These are phyloP conservation scores for Cydia pomonella DNA, from an alignment of 1,140 invertebrate genomes.

Conservation along the genomic window DNA sequence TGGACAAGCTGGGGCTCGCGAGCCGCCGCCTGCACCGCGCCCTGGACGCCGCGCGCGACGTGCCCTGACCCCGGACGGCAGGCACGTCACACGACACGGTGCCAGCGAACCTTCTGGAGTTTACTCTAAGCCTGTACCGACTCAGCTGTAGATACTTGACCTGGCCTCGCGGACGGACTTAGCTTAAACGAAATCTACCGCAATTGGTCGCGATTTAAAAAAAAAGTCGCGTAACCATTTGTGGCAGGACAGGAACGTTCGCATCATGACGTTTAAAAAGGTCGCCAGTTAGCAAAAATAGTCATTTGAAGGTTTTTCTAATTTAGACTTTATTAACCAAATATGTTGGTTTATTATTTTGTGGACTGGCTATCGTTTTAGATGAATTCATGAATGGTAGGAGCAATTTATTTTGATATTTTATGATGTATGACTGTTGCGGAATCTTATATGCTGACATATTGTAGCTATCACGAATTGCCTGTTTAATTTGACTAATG, in stretches of 20 bases:
- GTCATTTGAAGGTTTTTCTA: not conserved
- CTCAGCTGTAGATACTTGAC: too few species aligned
- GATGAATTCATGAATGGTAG: not conserved
- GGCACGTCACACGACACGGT: too few species aligned
- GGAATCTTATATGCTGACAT: conserved; percentile 11
- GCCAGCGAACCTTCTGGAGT: too few species aligned
- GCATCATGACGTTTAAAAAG: not conserved
- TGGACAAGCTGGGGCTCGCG: conserved; percentile 55
- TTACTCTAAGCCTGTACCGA: too few species aligned
- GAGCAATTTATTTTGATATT: not conserved
- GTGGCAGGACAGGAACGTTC: not conserved
- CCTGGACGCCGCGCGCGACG: conserved; percentile 46
- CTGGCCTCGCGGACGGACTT: too few species aligned
- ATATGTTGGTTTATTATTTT: not conserved
- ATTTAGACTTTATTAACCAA: not conserved
- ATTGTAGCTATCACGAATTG: not conserved
- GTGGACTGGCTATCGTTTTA: not conserved
- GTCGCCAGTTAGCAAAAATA: not conserved
- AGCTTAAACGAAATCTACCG: not conserved
- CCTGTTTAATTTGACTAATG: not conserved
- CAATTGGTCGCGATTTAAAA: conserved; percentile 11
- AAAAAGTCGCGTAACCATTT: not conserved
- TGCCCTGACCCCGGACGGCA: conserved; percentile 38
- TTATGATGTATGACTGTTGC: conserved; percentile 25
- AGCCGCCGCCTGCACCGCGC: conserved; percentile 48